phyloP scores from a whole-genome alignment of 2,888 invertebrate genomes.

The Leptodirus hochenwartii region DNA sequence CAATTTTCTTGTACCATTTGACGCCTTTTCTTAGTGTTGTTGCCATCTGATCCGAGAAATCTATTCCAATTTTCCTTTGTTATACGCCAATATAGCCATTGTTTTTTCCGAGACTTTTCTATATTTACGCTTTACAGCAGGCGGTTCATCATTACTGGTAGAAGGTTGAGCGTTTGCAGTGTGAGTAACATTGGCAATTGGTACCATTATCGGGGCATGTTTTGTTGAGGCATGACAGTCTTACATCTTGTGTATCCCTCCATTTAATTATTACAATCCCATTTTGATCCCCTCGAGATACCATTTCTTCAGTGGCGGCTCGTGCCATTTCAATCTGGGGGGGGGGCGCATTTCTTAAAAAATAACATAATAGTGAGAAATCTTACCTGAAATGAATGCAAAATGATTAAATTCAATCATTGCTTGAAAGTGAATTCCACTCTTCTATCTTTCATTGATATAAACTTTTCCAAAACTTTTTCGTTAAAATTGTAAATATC shows the following conservation, averaged over 20 bases:
- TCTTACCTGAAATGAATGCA: no score
- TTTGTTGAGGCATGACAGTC: constrained; percentile 19
- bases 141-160: background rate
- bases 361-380: no score
- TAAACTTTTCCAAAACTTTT: no score
- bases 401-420: no score
- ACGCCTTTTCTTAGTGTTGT: constrained; percentile 16
- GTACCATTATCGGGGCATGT: constrained; percentile 16
- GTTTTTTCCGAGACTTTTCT: constrained; percentile 12
- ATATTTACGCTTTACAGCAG: constrained; percentile 6
- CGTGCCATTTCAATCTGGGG: no score
- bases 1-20: constrained; percentile 15
- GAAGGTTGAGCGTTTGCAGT: constrained; percentile 3
- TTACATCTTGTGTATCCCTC: constrained; percentile 18
- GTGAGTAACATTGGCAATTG: constrained; percentile 2
- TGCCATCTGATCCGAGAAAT: constrained; percentile 18
- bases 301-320: constrained; percentile 16
- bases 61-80: constrained; percentile 19
- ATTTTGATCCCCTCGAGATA: constrained; percentile 17
- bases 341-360: no score
- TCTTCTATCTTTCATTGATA: no score
- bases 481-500: no score
- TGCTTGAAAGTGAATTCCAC: no score
- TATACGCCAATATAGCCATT: constrained; percentile 16
- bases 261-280: constrained; percentile 19